A percentile compares a stretch with the other conserved stretches of the same genome.
Evolutionary conservation across 1,140 invertebrate genomes (phyloP).

Genomic region (Metopolophium dirhodum): DNA sequence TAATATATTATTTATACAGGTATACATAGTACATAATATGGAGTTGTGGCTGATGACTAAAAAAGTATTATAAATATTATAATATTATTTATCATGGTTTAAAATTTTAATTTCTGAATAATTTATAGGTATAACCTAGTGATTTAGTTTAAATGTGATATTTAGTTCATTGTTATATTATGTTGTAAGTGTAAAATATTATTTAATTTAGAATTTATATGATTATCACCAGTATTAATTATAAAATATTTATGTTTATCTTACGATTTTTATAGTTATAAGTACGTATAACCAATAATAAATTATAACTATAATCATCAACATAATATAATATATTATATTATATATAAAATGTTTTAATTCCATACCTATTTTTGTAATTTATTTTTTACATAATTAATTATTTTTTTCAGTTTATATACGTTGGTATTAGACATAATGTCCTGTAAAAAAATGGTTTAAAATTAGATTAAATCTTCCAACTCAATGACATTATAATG

Average conservation of each 20-base stretch:
- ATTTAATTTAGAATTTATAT: not conserved
- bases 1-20: not conserved
- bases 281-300: too few species aligned
- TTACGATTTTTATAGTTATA: not conserved
- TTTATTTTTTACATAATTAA: not conserved
- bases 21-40: not conserved
- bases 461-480: not conserved
- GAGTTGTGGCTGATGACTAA: not conserved
- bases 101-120: not conserved
- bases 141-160: not conserved
- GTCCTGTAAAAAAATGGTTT: not conserved
- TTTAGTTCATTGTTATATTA: not conserved
- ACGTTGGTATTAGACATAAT: not conserved
- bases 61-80: too few species aligned
- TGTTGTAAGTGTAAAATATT: not conserved
- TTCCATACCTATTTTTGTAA: not conserved
- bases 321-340: not conserved
- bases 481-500: not conserved
- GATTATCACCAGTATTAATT: not conserved
- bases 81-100: not conserved
- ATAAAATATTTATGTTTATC: not conserved
- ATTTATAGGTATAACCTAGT: not conserved
- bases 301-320: not conserved
- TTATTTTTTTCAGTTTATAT: not conserved
- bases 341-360: not conserved